Base-by-base conservation (phyloP, 2,888 invertebrate genomes). In the Lithophane leautieri region DNA sequence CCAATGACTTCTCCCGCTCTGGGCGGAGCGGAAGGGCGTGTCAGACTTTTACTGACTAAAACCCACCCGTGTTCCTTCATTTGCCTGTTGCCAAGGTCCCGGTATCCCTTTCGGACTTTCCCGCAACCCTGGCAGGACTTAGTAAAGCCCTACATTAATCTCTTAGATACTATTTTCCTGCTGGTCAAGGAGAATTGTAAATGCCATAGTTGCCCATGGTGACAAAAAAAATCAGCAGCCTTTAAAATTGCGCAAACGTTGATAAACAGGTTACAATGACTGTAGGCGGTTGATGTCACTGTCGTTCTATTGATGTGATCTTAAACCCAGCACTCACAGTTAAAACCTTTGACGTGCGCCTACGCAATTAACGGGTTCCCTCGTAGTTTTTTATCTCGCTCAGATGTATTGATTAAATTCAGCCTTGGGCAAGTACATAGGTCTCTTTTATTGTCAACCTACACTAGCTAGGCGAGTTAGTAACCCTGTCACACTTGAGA, bases 261-360 rank as follows among this genome's bases (percentile, higher is more conserved):
- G 8, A 52, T 12, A 28, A 76, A 68, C 28, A 61, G 44, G 22
- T 68, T 42, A 61, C 22, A 65, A 65, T 40, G 7, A 12, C 25
- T 50, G 79, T 76, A 73, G 83, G 83, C 28, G 75, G 14, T 50
- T 42, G 52, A 63, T 72, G 72, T 70, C 83, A 73, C 58, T 50
- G 52, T 71, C 62, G 56, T 42, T 12, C 8, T 28, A 44, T 54
- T 50, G 58, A 69, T 66, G 61, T 76, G 56, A 79, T 73, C 76
- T 83, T 73, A 79, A 71, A 71, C 65, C 68, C 28, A 66, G 42
- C 44, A 25, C 52, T 62, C 12, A 67, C 61, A 54, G 22, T 63
- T 52, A 58, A 75, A 61, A 70, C 22, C 63, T 65, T 70, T 73
- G 25, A 28, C 40, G 19, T 61, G 68, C 80, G 54, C 82, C 83